Evolutionary conservation across 2,113 vertebrate species (phyloP).

Genomic region (Morphnarchus princeps): DNA sequence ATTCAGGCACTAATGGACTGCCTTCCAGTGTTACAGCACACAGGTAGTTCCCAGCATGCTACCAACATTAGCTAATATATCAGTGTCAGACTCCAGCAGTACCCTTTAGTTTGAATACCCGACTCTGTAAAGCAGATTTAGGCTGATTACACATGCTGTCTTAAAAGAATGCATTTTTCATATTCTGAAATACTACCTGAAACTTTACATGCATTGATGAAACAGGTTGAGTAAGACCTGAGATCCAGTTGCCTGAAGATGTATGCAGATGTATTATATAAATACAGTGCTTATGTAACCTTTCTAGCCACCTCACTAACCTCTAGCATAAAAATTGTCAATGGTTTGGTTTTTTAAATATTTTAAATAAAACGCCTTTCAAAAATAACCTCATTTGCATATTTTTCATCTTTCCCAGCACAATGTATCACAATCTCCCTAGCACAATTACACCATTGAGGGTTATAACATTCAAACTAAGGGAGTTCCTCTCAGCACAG

Average conservation of each 20-base stretch:
- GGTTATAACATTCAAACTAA: background rate
- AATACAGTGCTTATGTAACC: rapidly evolving
- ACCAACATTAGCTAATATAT: slow-evolving; percentile 47
- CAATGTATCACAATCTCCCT: background rate
- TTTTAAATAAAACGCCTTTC: background rate
- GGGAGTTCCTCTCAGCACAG: background rate
- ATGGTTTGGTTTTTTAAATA: background rate
- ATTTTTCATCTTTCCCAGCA: background rate
- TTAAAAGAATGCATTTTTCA: background rate
- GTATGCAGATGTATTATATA: background rate
- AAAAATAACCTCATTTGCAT: background rate
- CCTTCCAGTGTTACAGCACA: slow-evolving; percentile 44
- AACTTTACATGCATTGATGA: background rate
- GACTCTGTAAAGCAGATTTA: slow-evolving; percentile 12
- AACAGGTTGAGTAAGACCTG: background rate
- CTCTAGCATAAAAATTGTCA: background rate
- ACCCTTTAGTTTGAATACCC: slow-evolving; percentile 13
- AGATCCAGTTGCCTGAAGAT: background rate
- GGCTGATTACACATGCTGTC: background rate
- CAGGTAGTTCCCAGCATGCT: slow-evolving; percentile 67
- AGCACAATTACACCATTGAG: background rate
- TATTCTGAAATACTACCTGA: background rate
- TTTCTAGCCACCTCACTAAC: background rate
- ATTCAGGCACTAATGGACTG: slow-evolving; percentile 80
- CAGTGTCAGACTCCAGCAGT: slow-evolving; percentile 47